These are phyloP conservation scores for Mustelus asterias DNA, from an alignment of 2,113 vertebrate genomes.

Conservation along the genomic window DNA sequence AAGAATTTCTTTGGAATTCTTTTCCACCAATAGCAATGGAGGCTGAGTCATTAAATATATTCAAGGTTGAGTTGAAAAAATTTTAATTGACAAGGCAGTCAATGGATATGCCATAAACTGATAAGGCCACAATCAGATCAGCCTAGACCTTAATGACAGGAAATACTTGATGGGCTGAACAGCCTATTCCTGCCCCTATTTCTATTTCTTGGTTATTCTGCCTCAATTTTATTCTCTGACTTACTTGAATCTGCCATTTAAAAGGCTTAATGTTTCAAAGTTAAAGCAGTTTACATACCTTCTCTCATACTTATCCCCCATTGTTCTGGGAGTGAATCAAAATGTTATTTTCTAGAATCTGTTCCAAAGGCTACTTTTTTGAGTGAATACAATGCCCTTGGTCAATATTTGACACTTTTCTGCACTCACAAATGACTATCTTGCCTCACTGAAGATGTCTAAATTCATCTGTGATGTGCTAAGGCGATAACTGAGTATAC, in stretches of 20 bases:
- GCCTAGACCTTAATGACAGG: no score
- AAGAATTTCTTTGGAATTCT: no score
- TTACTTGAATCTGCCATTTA: background rate
- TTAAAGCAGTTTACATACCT: background rate
- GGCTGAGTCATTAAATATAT: no score
- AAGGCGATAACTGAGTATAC: background rate
- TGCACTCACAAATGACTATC: background rate
- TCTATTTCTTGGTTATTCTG: background rate
- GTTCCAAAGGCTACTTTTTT: background rate
- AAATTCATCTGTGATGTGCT: background rate
- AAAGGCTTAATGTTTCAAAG: background rate
- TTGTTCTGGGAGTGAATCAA: background rate
- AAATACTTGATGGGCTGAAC: no score
- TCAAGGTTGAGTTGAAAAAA: no score
- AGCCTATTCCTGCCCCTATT: no score
- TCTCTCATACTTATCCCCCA: background rate
- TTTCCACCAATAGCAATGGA: no score
- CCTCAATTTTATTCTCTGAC: background rate
- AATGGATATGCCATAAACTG: no score
- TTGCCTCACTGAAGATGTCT: background rate
- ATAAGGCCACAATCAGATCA: no score
- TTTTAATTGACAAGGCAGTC: no score
- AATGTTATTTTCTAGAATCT: background rate
- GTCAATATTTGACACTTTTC: background rate
- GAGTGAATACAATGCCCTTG: background rate